Percentiles rank a stretch among this genome's conserved stretches.
Evolutionary conservation across 1,140 invertebrate genomes (phyloP).

Genomic region (Cryptotermes secundus): DNA sequence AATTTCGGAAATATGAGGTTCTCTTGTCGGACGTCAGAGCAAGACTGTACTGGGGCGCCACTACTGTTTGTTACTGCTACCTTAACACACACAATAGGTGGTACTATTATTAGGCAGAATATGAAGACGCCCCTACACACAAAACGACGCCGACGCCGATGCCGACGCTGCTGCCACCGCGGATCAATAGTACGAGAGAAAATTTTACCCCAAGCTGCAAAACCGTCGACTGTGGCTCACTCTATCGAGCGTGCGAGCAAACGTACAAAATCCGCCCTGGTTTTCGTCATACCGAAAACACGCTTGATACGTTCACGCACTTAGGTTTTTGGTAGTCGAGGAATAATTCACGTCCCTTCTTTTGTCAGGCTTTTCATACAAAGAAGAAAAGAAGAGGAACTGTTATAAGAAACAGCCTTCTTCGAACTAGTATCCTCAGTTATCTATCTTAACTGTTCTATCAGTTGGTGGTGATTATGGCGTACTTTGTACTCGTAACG

Average conservation of each 20-base stretch:
- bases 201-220: conserved; percentile 15
- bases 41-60: no score
- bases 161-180: conserved; percentile 9
- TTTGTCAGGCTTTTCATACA: not conserved
- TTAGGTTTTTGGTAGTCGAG: not conserved
- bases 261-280: not conserved
- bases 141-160: conserved; percentile 7
- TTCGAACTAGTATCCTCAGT: not conserved
- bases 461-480: not conserved
- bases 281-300: not conserved
- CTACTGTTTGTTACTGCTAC: no score
- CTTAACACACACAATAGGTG: not conserved
- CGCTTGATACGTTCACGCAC: not conserved
- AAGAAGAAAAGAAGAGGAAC: not conserved
- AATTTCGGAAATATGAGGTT: no score
- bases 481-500: not conserved
- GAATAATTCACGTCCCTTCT: not conserved
- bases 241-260: not conserved
- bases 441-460: not conserved
- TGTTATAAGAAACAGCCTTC: not conserved
- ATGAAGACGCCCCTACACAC: not conserved
- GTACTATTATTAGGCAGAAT: conserved; percentile 2
- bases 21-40: no score
- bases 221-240: conserved; percentile 2
- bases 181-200: conserved; percentile 19